Conservation (phyloP, 2,797 vertebrate species). For the Pyrocephalus nanus region DNA sequence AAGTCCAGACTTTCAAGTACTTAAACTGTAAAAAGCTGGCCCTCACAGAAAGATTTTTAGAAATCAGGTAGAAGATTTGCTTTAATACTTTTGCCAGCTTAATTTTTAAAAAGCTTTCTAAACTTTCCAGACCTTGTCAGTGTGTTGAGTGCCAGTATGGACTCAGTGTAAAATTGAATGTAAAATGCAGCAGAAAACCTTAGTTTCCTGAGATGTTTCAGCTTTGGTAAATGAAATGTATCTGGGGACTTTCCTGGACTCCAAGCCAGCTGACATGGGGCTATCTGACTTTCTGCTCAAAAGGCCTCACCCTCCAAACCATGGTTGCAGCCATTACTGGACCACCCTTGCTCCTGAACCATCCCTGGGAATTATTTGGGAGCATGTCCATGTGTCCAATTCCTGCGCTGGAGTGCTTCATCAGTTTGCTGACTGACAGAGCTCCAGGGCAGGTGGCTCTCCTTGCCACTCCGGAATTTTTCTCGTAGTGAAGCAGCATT, state of each 20-base stretch:
- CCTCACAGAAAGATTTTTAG: neutral
- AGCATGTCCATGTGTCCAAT: rapidly evolving
- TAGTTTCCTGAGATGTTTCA: neutral
- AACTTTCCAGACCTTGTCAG: neutral
- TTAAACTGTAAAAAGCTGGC: neutral
- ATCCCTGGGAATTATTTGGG: neutral
- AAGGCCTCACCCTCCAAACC: neutral
- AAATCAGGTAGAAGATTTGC: neutral
- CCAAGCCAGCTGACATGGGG: neutral
- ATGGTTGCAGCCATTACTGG: neutral
- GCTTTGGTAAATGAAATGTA: neutral
- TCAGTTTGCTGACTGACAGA: neutral
- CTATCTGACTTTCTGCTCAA: neutral
- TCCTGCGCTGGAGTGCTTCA: neutral
- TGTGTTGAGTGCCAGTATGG: neutral
- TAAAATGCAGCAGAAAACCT: neutral
- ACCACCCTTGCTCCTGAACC: neutral
- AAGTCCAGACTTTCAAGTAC: neutral
- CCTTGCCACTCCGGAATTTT: neutral
- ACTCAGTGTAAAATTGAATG: neutral
- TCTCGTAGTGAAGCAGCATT: neutral
- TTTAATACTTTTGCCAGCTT: neutral
- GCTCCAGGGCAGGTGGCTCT: neutral
- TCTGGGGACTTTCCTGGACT: neutral
- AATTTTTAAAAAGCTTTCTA: neutral